These are phyloP conservation scores for Dicentrarchus labrax DNA, from an alignment of 2,113 vertebrate genomes.

Conservation along the genomic window DNA sequence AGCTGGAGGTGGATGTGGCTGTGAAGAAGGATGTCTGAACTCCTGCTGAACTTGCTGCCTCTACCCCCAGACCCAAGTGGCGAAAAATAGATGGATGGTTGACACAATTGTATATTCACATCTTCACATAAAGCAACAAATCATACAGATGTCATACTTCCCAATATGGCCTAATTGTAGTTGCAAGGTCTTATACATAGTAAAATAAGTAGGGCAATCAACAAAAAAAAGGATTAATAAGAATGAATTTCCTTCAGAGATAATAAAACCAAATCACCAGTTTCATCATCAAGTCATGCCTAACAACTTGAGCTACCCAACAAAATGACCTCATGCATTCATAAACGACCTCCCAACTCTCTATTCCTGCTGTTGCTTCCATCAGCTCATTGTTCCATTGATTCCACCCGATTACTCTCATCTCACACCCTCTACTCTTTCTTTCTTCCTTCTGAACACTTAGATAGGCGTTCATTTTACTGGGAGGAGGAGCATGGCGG, in stretches of 20 bases:
- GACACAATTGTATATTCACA: not conserved
- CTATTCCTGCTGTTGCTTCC: conserved; percentile 40
- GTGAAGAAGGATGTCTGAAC: not conserved
- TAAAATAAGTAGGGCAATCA: not conserved
- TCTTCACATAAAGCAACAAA: not conserved
- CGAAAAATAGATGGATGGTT: not conserved
- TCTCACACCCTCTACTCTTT: conserved; percentile 47
- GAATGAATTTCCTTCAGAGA: not conserved
- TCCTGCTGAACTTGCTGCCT: not conserved
- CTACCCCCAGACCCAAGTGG: not conserved
- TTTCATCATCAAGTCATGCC: not conserved
- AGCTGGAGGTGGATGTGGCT: not conserved
- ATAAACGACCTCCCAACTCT: conserved; percentile 14
- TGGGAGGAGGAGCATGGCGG: conserved; percentile 34
- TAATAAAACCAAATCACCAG: not conserved
- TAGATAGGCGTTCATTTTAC: conserved; percentile 54
- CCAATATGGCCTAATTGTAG: not conserved
- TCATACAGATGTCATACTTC: not conserved
- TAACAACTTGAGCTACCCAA: not conserved
- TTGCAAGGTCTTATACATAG: not conserved
- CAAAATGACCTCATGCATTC: conserved; percentile 5
- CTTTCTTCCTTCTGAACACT: conserved; percentile 31
- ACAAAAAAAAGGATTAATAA: conserved; percentile 1
- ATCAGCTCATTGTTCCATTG: conserved; percentile 51
- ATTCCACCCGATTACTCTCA: conserved; percentile 58